Base-by-base conservation (phyloP, 2,888 invertebrate species). In the Hipparchia sbordonii region DNA sequence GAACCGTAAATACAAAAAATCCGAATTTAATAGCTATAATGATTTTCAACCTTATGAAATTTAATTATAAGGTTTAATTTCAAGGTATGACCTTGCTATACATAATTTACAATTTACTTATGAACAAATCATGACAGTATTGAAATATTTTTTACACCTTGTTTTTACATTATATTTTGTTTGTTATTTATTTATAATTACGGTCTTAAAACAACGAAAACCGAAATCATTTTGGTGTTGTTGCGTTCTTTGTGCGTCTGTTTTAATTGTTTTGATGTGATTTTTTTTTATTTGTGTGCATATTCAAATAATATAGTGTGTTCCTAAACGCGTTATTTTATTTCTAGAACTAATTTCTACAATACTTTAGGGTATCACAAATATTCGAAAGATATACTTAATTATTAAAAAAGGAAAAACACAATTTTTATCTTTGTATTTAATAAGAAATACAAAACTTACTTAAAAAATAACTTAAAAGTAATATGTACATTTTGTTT, bases 41-140 rank as follows among this genome's bases (percentile, higher is more conserved):
- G 39, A 70, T 62, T 56, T 72, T 67, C 60, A 60, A 70, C 46
- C 57, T 70, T 72, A 67, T 73, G 33, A 2, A 51, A 6, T 5
- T 59, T 10, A 51, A 6, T 33, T 23, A 59, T 73, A 68, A 73
- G 46, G 67, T 65, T 65, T 6, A 67, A 46, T 73, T 71, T 73
- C 67, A 68, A 72, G 67, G 56, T 72, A 23, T 39, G 51, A 23
- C 56, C 54, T 70, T 66, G 9, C 7, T 65, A 45, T 56, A 54
- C 48, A 59, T 60, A 23, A 23, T 71, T 65, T 61, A 54, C 13
- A 62, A 69, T 61, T 71, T 48, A 54, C 61, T 9, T 54, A 59
- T 12, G 54, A 67, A 76, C 68, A 74, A 77, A 74, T 76, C 74
- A 73, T 68, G 72, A 69, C 77, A 77, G 78, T 77, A 77, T 76